A percentile compares a stretch with the other conserved stretches of the same genome.
Evolutionary conservation across 2,113 vertebrate species (phyloP).

Genomic region (Trematomus loennbergii): DNA sequence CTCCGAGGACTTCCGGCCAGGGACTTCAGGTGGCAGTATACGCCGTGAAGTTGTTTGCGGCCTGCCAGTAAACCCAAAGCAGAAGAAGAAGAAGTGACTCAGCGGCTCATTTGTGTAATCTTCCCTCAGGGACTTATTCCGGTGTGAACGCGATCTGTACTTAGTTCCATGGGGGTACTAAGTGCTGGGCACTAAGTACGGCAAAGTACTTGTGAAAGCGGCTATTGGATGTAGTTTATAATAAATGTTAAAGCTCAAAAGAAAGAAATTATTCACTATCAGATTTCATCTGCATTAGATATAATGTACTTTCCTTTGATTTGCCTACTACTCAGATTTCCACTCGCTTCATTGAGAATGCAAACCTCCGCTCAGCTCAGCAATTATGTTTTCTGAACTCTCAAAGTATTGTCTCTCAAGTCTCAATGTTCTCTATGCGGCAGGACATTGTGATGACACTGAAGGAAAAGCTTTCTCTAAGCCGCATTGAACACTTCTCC

Average conservation of each 20-base stretch:
- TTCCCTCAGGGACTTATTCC: too few relatives aligned
- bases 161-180: too few relatives aligned
- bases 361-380: neutral
- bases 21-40: too few relatives aligned
- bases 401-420: slow-evolving; percentile 27
- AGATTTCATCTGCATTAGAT: neutral
- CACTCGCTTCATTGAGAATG: neutral
- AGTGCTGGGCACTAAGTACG: too few relatives aligned
- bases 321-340: neutral
- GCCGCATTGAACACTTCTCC: slow-evolving; percentile 89
- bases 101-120: too few relatives aligned
- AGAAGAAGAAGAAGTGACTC: too few relatives aligned
- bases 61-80: too few relatives aligned
- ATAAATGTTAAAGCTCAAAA: neutral
- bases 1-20: too few relatives aligned
- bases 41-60: too few relatives aligned
- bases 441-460: slow-evolving; percentile 97
- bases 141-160: too few relatives aligned
- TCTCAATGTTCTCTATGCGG: slow-evolving; percentile 18
- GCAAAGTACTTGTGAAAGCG: too few relatives aligned
- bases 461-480: slow-evolving; percentile 95
- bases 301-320: neutral
- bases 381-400: slow-evolving; percentile 7
- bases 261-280: neutral
- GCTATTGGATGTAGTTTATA: neutral